phyloP scores from a whole-genome alignment of 2,888 invertebrate genomes.

The Leucophora obtusa region DNA sequence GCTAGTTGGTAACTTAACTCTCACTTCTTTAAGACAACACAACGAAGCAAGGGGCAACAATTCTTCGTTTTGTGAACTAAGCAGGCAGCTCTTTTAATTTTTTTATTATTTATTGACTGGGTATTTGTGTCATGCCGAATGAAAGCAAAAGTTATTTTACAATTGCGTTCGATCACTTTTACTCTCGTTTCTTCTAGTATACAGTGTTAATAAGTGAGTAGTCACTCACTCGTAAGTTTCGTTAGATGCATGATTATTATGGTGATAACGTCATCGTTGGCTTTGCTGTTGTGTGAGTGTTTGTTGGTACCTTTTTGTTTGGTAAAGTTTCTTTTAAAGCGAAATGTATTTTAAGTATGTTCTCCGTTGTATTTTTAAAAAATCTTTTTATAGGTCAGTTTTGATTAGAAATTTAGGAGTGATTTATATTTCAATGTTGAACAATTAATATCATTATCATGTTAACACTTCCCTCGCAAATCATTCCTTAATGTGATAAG shows the following conservation, averaged over 20 bases:
- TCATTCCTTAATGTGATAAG: background rate
- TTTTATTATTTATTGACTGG: conserved; percentile 31
- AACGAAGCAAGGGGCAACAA: background rate
- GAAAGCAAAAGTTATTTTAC: conserved; percentile 60
- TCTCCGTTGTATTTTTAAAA: background rate
- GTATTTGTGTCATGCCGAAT: conserved; percentile 60
- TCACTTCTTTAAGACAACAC: conserved; percentile 37
- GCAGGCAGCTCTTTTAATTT: conserved; percentile 9
- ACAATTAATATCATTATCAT: conserved; percentile 1
- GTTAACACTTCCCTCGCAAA: conserved; percentile 13
- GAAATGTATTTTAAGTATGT: conserved; percentile 6
- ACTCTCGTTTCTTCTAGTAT: conserved; percentile 69
- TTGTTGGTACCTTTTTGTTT: background rate
- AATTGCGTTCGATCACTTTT: conserved; percentile 71
- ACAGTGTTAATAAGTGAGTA: conserved; percentile 16
- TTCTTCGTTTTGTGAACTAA: conserved; percentile 1
- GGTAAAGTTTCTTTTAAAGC: background rate
- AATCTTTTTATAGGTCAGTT: conserved; percentile 54
- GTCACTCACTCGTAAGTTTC: background rate
- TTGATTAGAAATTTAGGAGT: conserved; percentile 44
- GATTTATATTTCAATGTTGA: conserved; percentile 28
- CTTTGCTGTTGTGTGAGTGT: background rate
- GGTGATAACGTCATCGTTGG: conserved; percentile 46
- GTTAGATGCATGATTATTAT: conserved; percentile 32
- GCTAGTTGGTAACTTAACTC: conserved; percentile 43